Evolutionary conservation across 2,797 vertebrate species (phyloP).

Genomic region (Gallirallus australis): DNA sequence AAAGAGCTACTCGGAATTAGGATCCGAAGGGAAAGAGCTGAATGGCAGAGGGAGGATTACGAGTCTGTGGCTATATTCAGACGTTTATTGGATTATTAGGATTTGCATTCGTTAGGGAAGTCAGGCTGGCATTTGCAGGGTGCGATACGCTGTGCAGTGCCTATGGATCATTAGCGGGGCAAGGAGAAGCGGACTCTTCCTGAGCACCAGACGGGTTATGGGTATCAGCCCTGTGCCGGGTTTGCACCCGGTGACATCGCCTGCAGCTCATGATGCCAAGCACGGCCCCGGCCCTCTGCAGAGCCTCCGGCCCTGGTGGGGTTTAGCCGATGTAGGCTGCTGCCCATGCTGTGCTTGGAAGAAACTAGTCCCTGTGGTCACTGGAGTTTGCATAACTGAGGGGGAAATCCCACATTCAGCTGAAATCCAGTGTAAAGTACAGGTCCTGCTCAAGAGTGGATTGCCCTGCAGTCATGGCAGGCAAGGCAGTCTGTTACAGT

Average conservation of each 20-base stretch:
- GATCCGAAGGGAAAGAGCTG: background rate
- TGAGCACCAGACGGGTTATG: background rate
- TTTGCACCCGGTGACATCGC: background rate
- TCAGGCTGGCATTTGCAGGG: background rate
- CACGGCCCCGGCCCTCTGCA: background rate
- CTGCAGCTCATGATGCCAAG: background rate
- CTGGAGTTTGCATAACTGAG: background rate
- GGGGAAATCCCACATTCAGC: background rate
- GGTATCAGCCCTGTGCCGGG: background rate
- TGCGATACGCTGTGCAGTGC: background rate
- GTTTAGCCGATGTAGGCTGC: background rate
- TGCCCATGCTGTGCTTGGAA: background rate
- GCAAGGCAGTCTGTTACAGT: background rate
- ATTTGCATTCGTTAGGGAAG: conserved; percentile 37
- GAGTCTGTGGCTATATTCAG: background rate
- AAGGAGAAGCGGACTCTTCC: background rate
- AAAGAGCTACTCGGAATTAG: background rate
- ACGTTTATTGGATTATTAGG: conserved; percentile 23
- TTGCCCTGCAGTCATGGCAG: background rate
- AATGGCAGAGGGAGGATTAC: background rate
- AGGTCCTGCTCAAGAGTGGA: background rate
- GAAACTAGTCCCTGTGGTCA: background rate
- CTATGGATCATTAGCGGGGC: background rate
- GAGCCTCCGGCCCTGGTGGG: background rate
- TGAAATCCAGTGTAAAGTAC: background rate